Conservation (phyloP, 2,113 vertebrate species). For the Tylochromis polylepis region DNA sequence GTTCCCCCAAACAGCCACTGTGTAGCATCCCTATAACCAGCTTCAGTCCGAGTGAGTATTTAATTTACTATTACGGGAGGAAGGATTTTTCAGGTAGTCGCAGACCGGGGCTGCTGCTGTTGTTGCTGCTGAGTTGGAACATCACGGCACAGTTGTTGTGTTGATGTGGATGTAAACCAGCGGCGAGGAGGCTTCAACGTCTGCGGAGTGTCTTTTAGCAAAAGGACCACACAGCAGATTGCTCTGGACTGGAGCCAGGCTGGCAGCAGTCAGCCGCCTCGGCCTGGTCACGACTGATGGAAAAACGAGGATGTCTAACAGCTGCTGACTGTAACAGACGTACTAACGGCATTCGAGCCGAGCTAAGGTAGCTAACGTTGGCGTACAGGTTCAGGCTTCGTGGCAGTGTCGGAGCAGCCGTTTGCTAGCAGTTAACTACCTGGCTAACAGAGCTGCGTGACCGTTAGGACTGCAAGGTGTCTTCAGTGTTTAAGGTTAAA, state of each 20-base stretch:
- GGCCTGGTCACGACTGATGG: constrained; percentile 58
- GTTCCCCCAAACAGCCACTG: not conserved
- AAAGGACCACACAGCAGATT: not conserved
- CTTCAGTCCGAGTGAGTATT: constrained; percentile 45
- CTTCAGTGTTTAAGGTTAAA: not conserved
- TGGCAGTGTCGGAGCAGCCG: constrained; percentile 15
- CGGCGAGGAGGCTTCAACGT: not conserved
- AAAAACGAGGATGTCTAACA: constrained; percentile 3
- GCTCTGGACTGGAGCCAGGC: not conserved
- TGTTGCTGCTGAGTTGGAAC: constrained; percentile 44
- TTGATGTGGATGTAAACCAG: constrained; percentile 18
- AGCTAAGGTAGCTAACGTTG: constrained; percentile 42
- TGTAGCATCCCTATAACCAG: not conserved
- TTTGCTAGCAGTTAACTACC: constrained; percentile 4
- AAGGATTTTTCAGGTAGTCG: constrained; percentile 5
- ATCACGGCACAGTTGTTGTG: constrained; percentile 12
- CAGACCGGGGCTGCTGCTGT: constrained; percentile 3
- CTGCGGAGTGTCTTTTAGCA: not conserved
- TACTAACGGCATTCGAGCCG: constrained; percentile 5
- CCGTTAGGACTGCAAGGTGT: not conserved
- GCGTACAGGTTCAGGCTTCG: constrained; percentile 24
- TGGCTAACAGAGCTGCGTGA: constrained; percentile 1
- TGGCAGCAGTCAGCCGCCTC: not conserved
- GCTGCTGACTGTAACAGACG: not conserved
- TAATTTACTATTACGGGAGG: not conserved